Base-by-base conservation (phyloP, 1,140 invertebrate genomes). In the Amphibalanus amphitrite region DNA sequence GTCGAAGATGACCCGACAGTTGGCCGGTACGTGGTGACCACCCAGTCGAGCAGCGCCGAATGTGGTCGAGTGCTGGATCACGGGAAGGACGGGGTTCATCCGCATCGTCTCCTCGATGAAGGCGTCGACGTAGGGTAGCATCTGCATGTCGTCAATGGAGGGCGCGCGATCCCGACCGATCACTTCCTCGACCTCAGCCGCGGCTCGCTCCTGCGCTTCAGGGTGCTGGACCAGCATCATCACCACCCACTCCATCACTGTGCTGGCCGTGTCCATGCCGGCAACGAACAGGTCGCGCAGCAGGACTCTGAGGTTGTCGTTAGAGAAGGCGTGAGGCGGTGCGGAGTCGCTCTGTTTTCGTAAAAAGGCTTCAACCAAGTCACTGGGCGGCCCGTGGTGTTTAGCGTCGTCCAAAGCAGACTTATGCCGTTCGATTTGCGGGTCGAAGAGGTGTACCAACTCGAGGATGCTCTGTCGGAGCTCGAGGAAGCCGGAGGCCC, bases 141-240 rank as follows among this genome's bases (percentile, higher is more conserved):
- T 87, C 0, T 86, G 82, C 74, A 92, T 81, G 78, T 98, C 93
- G 74, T 91, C 87, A 3, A 95, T n/a, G 33, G 70, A 69, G 0
- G 93, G 92, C 74, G 91, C 80, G 29, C 91, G 83, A 29, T 85
- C 83, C 23, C 87, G 83, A 6, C 92, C 93, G 28, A 97, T 85
- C 0, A 95, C 88, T 10, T 76, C 75, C 75, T 95, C 91, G n/a
- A 97, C 81, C 79, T 98, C 94, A 68, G 92, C 87, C 80, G 93
- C 90, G 0, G 97, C 88, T 15, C 85, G 85, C 29, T 82, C 83
- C 78, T 93, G 91, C 0, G 90, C 84, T 69, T 92, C 87, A 0
- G 92, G 92, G 78, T 97, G 85, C 75, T 91, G 87, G 6, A 95
- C 79, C 86, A 96, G 38, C 29, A 73, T 67, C 28, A 74, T 68